Conservation (phyloP, 2,797 vertebrate species). For the Onychomys torridus region DNA sequence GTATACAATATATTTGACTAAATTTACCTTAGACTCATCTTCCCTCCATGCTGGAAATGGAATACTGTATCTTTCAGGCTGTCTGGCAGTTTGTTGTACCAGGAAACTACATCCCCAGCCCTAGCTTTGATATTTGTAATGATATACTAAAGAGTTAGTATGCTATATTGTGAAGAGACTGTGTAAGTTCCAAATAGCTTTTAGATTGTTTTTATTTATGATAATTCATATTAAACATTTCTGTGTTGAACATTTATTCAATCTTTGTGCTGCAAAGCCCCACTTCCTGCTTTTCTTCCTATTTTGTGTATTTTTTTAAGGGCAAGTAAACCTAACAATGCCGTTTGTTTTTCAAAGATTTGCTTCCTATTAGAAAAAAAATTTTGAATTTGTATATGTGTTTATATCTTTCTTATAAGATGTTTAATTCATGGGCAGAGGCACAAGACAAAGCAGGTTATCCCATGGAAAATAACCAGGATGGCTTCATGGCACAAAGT, state of each 20-base stretch:
- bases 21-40: slow-evolving; percentile 13
- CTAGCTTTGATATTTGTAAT: slow-evolving; percentile 23
- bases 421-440: neutral
- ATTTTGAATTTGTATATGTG: neutral
- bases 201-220: slow-evolving; percentile 42
- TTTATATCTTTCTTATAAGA: neutral
- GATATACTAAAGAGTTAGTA: neutral
- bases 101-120: neutral
- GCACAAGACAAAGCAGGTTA: neutral
- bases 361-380: neutral
- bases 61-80: neutral
- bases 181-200: slow-evolving; percentile 2
- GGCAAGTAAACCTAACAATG: neutral
- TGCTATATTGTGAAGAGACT: neutral
- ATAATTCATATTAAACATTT: slow-evolving; percentile 53
- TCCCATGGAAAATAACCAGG: neutral
- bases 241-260: slow-evolving; percentile 36
- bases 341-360: neutral
- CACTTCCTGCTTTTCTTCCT: slow-evolving; percentile 40
- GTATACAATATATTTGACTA: slow-evolving; percentile 34
- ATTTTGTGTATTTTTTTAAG: slow-evolving; percentile 38
- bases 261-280: neutral
- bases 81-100: neutral
- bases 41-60: neutral
- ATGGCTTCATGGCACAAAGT: slow-evolving; percentile 29